phyloP scores from a whole-genome alignment of 2,113 vertebrate genomes.

The Xiphophorus couchianus region DNA sequence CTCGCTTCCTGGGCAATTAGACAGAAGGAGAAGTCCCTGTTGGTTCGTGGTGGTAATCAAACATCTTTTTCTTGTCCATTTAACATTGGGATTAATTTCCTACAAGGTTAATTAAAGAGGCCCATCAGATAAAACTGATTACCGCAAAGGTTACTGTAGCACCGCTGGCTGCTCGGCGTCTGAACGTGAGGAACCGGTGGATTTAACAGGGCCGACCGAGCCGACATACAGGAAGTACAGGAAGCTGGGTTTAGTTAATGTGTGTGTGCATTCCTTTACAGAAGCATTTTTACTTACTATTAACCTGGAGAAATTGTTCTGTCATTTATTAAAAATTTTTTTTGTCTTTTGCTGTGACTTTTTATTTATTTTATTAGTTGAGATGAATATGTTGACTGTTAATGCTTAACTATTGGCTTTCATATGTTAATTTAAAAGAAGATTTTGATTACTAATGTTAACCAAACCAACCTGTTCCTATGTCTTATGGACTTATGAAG shows the following conservation, averaged over 20 bases:
- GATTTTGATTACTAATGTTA: too few species aligned
- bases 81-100: conserved; percentile 84
- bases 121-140: conserved; percentile 82
- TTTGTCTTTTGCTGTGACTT: too few species aligned
- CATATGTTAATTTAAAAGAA: too few species aligned
- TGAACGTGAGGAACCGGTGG: conserved; percentile 19
- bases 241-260: background rate
- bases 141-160: conserved; percentile 82
- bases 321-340: too few species aligned
- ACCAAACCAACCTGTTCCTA: too few species aligned
- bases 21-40: conserved; percentile 77
- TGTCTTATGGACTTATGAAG: too few species aligned
- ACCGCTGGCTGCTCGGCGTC: conserved; percentile 23
- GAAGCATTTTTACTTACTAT: background rate
- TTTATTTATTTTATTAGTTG: too few species aligned
- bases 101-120: conserved; percentile 85
- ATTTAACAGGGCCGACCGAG: background rate
- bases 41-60: conserved; percentile 80
- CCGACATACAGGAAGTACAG: background rate
- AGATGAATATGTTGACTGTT: too few species aligned
- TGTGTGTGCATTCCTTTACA: background rate
- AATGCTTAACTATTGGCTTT: too few species aligned
- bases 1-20: conserved; percentile 77
- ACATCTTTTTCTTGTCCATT: conserved; percentile 85
- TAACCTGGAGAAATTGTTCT: too few species aligned